Conservation (phyloP, 2,113 vertebrate genomes). For the Corythoichthys haematopterus region DNA sequence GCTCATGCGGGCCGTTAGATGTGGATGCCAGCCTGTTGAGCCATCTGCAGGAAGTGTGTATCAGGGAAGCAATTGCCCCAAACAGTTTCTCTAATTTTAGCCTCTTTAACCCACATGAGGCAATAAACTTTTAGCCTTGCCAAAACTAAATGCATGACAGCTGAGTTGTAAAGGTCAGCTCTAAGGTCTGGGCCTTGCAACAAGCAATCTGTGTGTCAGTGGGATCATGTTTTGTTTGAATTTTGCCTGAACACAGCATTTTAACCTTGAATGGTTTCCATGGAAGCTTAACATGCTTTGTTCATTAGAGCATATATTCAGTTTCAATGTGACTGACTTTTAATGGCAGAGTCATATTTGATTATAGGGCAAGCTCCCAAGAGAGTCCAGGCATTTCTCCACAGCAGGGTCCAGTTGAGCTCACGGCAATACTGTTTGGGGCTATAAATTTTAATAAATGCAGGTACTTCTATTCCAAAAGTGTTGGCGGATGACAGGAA, state of each 20-base stretch:
- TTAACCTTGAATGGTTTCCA: background rate
- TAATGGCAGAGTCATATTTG: background rate
- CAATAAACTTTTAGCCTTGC: constrained; percentile 11
- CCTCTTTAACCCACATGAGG: constrained; percentile 1
- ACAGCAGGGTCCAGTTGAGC: background rate
- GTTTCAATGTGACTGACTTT: background rate
- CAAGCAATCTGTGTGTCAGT: constrained; percentile 7
- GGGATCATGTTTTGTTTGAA: constrained; percentile 6
- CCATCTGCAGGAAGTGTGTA: constrained; percentile 24
- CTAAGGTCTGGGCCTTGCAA: constrained; percentile 8
- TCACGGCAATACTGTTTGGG: background rate
- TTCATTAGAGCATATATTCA: background rate
- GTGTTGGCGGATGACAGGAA: background rate
- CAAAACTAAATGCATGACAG: constrained; percentile 14
- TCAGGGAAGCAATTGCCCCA: constrained; percentile 10
- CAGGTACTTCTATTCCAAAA: background rate
- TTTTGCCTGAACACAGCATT: background rate
- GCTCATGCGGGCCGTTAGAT: constrained; percentile 25
- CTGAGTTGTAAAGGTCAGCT: constrained; percentile 14
- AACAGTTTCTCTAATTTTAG: constrained; percentile 15
- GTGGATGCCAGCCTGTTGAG: constrained; percentile 30
- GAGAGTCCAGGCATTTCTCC: background rate
- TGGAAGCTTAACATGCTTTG: no score
- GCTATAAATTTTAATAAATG: background rate
- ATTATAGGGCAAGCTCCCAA: background rate